These are phyloP conservation scores for Epinotia brunnichana DNA, from an alignment of 2,888 invertebrate genomes.

Conservation along the genomic window DNA sequence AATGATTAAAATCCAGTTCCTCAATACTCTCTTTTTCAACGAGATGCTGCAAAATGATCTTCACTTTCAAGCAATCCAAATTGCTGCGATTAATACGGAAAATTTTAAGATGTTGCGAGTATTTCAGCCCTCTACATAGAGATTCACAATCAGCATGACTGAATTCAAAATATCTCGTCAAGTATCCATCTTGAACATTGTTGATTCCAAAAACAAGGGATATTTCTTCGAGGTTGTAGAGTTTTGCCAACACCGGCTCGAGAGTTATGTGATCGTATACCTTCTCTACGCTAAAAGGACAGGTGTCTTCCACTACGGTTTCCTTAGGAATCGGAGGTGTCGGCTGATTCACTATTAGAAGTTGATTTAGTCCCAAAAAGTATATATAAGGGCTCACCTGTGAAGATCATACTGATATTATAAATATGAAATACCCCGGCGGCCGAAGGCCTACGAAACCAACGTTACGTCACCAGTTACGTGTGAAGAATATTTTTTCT, in stretches of 20 bases:
- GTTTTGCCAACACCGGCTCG: constrained; percentile 76
- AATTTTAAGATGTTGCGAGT: constrained; percentile 74
- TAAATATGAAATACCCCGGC: too few species aligned
- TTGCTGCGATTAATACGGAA: constrained; percentile 85
- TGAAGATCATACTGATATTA: too few species aligned
- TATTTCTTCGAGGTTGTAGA: constrained; percentile 82
- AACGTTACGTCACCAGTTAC: too few species aligned
- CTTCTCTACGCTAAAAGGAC: constrained; percentile 69
- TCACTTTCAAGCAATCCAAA: constrained; percentile 84
- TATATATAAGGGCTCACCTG: constrained; percentile 81
- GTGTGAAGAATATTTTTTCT: too few species aligned
- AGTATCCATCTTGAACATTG: constrained; percentile 79
- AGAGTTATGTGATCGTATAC: constrained; percentile 84
- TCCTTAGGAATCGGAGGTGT: constrained; percentile 64
- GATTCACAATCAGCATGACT: constrained; percentile 83
- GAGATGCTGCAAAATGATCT: constrained; percentile 82
- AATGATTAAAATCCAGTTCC: constrained; percentile 86
- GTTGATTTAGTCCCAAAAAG: constrained; percentile 77
- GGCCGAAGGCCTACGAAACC: too few species aligned
- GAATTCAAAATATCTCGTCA: constrained; percentile 85
- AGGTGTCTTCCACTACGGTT: constrained; percentile 66
- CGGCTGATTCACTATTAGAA: constrained; percentile 82
- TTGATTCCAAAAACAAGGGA: constrained; percentile 73
- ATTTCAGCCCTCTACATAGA: constrained; percentile 80
- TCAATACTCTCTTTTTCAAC: constrained; percentile 79